A percentile compares a stretch with the other conserved stretches of the same genome.
phyloP scores from a whole-genome alignment of 2,888 invertebrate genomes.

The Adela reaumurella region DNA sequence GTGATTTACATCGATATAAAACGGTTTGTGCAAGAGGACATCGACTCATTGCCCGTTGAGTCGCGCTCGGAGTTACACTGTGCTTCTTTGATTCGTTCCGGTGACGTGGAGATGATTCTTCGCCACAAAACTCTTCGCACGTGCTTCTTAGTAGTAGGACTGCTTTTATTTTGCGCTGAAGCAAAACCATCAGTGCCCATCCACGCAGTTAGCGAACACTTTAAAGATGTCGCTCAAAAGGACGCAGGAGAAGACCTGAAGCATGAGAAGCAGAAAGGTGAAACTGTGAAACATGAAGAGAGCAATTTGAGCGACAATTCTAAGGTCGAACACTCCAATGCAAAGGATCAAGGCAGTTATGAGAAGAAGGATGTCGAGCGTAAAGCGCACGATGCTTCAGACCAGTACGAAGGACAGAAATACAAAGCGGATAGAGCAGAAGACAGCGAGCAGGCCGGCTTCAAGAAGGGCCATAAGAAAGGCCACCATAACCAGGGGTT shows the following conservation, averaged over 20 bases:
- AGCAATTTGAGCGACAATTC: conserved; percentile 38
- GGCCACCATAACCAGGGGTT: conserved; percentile 68
- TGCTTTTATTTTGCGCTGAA: conserved; percentile 23
- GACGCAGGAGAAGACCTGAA: conserved; percentile 38
- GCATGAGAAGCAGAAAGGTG: conserved; percentile 42
- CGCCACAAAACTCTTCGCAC: conserved; percentile 21
- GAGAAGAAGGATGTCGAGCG: conserved; percentile 42
- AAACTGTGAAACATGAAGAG: conserved; percentile 43
- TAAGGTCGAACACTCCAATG: conserved; percentile 42
- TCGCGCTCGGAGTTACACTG: neutral
- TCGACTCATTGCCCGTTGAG: conserved; percentile 26
- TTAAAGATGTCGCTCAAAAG: conserved; percentile 40
- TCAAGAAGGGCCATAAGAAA: conserved; percentile 58
- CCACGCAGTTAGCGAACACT: conserved; percentile 45
- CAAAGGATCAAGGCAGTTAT: conserved; percentile 44
- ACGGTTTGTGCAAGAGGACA: conserved; percentile 27
- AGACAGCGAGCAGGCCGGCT: conserved; percentile 36
- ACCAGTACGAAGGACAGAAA: conserved; percentile 41
- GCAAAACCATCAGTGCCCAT: conserved; percentile 33
- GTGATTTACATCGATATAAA: conserved; percentile 42
- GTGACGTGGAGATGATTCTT: conserved; percentile 23
- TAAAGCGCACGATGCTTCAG: conserved; percentile 40
- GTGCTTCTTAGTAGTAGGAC: conserved; percentile 20
- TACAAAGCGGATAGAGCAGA: conserved; percentile 41
- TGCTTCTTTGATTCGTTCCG: neutral